Base-by-base conservation (phyloP, 2,888 invertebrate genomes). In the Eupithecia subumbrata region DNA sequence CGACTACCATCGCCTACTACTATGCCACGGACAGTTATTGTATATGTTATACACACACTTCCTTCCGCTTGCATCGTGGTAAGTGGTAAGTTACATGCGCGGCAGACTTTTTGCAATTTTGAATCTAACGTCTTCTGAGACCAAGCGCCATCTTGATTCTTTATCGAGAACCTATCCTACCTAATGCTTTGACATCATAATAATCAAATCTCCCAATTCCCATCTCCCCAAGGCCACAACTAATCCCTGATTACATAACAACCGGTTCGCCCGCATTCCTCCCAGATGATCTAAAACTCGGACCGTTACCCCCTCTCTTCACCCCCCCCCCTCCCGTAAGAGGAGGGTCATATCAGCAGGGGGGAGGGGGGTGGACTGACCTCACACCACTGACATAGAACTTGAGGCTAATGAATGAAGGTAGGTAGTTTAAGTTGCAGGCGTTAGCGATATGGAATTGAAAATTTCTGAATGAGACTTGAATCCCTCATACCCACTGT, bases 351-450 rank as follows among this genome's bases (percentile, higher is more conserved):
- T 14, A 25, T 25, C 25, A 25, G 12, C 22, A 18, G 63, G 18
- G 34, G 64, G 64, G 63, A 8, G 34, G 64, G 64, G 37, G n/a
- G n/a, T n/a, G n/a, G 66, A 40, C 37, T 67, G 76, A 74, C 74
- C 77, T 74, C 77, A 74, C 70, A 68, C 72, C 70, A 77, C 77
- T 77, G 72, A 75, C 76, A 73, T 73, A 69, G 75, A 74, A 74
- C 72, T 71, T 37, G 67, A 74, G 72, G 64, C 75, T 64, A 77
- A 75, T 75, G 76, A 77, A 77, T 77, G 77, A 79, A 79, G 74
- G 70, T 66, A 79, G 74, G 70, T 66, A 25, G 52, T 69, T 68
- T 72, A 70, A 72, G 63, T 14, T 68, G 34, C n/a, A 71, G 48
- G 71, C 56, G 34, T 22, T 67, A 73, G 76, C 75, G 75, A 43